These are phyloP conservation scores for Anodontia alba DNA, from an alignment of 2,888 invertebrate species.

Conservation along the genomic window DNA sequence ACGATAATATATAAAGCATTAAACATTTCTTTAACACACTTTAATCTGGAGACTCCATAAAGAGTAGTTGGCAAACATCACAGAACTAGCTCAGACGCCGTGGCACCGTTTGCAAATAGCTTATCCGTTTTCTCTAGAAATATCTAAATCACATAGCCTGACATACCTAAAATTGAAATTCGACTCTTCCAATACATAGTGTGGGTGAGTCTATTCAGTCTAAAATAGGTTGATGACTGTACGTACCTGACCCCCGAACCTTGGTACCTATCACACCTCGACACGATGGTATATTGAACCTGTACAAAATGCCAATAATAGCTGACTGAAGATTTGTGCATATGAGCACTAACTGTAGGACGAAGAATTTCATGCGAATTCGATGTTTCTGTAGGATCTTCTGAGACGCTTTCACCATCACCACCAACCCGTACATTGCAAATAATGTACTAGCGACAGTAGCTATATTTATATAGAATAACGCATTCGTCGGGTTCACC, in stretches of 20 bases:
- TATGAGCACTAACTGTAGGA: conserved; percentile 38
- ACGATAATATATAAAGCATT: too few species aligned
- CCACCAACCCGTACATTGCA: conserved; percentile 33
- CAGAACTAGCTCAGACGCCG: too few species aligned
- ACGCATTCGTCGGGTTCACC: conserved; percentile 2
- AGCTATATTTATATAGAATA: conserved; percentile 23
- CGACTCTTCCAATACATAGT: too few species aligned
- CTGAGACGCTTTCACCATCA: conserved; percentile 23
- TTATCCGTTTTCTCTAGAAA: too few species aligned
- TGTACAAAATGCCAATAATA: conserved; percentile 24
- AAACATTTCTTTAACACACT: too few species aligned
- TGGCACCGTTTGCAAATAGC: too few species aligned
- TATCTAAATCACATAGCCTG: too few species aligned
- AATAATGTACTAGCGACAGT: conserved; percentile 36
- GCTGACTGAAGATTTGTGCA: conserved; percentile 30
- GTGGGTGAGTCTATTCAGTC: too few species aligned
- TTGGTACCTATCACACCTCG: conserved; percentile 20
- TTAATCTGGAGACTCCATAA: too few species aligned
- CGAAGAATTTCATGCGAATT: conserved; percentile 37
- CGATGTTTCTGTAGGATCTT: conserved; percentile 32
- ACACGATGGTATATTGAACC: conserved; percentile 31
- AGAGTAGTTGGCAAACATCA: too few species aligned
- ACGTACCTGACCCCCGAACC: conserved; percentile 30
- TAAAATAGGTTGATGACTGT: too few species aligned
- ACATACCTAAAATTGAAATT: too few species aligned